Percentiles rank a stretch among this genome's conserved stretches.
Conservation (phyloP, 2,113 vertebrate species). For the Psophia crepitans region DNA sequence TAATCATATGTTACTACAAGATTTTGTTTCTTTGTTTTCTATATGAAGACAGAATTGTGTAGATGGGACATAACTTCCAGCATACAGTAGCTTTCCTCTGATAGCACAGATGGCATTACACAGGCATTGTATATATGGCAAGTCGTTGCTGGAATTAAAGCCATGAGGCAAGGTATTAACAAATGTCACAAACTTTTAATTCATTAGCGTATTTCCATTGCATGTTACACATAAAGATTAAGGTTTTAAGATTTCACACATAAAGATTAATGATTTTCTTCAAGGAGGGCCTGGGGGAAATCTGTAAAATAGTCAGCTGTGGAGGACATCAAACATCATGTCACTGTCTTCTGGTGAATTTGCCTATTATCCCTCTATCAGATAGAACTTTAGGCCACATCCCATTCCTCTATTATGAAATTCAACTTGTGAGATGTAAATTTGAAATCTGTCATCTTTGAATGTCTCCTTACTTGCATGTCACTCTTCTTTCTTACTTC, state of each 20-base stretch:
- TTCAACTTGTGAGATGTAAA: not conserved
- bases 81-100: not conserved
- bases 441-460: not conserved
- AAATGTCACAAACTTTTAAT: not conserved
- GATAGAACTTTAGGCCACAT: not conserved
- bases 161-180: not conserved
- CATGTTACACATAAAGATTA: no score
- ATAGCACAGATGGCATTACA: not conserved
- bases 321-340: not conserved
- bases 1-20: not conserved
- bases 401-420: not conserved
- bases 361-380: not conserved
- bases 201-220: not conserved
- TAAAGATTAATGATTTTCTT: no score
- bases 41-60: not conserved
- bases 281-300: not conserved
- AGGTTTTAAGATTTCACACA: no score
- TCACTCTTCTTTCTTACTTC: not conserved
- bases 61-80: not conserved
- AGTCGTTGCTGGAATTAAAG: not conserved
- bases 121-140: not conserved
- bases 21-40: not conserved
- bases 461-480: not conserved
- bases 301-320: not conserved
- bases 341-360: not conserved